Conservation (phyloP, 2,888 invertebrate genomes). For the Nomada ferruginata region DNA sequence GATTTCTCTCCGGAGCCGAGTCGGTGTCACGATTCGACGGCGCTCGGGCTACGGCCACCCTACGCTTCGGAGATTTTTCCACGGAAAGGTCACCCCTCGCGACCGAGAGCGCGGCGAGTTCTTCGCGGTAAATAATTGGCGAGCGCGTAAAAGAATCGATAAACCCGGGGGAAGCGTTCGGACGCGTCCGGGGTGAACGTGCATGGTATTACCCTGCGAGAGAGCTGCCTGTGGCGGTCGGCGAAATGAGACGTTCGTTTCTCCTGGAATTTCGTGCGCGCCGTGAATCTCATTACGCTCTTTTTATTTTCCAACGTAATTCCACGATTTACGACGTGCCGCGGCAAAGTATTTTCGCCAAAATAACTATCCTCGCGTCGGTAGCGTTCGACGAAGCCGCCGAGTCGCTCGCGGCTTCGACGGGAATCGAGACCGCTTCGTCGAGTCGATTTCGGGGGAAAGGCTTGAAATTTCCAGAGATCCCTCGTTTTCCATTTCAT, state of each 20-base stretch:
- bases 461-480: background rate
- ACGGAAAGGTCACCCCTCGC: background rate
- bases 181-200: constrained; percentile 67
- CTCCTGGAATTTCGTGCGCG: constrained; percentile 72
- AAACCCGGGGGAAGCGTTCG: constrained; percentile 30
- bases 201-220: constrained; percentile 74
- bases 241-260: constrained; percentile 79
- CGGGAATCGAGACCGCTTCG: no score
- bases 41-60: constrained; percentile 1
- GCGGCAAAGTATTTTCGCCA: background rate
- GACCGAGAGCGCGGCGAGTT: background rate
- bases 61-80: background rate
- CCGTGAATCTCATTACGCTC: constrained; percentile 66
- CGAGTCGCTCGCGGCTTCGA: no score
- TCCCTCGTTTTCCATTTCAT: background rate
- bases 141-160: constrained; percentile 33
- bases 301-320: constrained; percentile 37
- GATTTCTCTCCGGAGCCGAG: constrained; percentile 11
- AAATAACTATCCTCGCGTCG: constrained; percentile 43
- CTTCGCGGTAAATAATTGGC: constrained; percentile 3
- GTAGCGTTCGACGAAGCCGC: constrained; percentile 19
- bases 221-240: constrained; percentile 67
- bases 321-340: constrained; percentile 55
- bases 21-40: constrained; percentile 41
- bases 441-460: no score